These are phyloP conservation scores for Hyperopisus bebe DNA, from an alignment of 2,113 vertebrate species.

Conservation along the genomic window DNA sequence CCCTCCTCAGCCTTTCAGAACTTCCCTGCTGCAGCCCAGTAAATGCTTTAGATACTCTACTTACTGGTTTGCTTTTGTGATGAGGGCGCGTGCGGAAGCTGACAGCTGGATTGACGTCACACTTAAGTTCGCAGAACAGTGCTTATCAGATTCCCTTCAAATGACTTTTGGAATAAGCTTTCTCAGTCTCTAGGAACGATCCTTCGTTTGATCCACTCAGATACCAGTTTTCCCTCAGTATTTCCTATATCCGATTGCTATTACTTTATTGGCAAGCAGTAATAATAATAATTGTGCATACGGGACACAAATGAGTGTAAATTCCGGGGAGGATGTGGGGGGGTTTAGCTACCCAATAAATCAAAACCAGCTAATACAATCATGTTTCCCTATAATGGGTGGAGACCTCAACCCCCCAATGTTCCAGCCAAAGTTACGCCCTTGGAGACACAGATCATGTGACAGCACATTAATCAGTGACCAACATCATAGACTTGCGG, in stretches of 20 bases:
- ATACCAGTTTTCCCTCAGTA: not conserved
- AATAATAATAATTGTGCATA: not conserved
- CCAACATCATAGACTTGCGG: not conserved
- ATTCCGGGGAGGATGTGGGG: no score
- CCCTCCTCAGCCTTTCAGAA: not conserved
- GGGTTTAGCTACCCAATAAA: no score
- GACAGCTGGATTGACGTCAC: not conserved
- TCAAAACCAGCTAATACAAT: no score
- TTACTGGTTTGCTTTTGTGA: not conserved
- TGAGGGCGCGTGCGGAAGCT: not conserved
- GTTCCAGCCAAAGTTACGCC: no score
- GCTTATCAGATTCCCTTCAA: not conserved
- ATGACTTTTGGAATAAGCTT: not conserved
- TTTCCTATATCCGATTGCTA: not conserved
- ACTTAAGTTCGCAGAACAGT: not conserved
- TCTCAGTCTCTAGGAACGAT: not conserved
- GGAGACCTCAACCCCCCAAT: no score
- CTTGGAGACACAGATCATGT: not conserved
- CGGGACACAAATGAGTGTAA: not conserved
- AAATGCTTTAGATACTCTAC: not conserved
- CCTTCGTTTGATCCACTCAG: not conserved
- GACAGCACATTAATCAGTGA: not conserved
- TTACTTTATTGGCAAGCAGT: not conserved
- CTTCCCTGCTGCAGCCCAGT: not conserved
- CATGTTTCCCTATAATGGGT: no score